A percentile compares a stretch with the other conserved stretches of the same genome.
Conservation (phyloP, 1,140 invertebrate species). For the Drosophila lacertosa region DNA sequence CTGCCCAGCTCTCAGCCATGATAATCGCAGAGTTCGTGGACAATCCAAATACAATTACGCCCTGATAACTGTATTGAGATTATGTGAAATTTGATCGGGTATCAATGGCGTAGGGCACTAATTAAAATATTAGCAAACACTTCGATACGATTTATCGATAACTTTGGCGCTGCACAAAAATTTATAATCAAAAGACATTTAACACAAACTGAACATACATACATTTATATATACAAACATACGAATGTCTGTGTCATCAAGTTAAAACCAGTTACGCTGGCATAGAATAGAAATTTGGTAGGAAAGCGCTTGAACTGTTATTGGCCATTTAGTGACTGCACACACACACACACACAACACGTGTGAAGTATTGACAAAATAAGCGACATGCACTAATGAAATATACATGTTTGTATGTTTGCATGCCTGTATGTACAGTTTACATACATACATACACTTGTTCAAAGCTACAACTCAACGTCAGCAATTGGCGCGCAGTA, state of each 20-base stretch:
- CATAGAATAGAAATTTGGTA: constrained; percentile 43
- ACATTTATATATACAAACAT: not conserved
- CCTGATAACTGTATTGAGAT: no score
- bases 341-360: constrained; percentile 5
- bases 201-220: not conserved
- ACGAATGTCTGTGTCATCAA: constrained; percentile 19
- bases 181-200: no score
- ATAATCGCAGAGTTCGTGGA: no score
- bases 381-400: constrained; percentile 10
- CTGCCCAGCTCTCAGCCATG: no score
- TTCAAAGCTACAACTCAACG: constrained; percentile 26
- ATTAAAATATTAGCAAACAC: no score
- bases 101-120: no score
- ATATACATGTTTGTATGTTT: not conserved
- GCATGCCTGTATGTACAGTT: not conserved
- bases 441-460: not conserved
- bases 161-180: no score
- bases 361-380: constrained; percentile 17
- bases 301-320: constrained; percentile 39
- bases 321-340: constrained; percentile 29
- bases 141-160: no score
- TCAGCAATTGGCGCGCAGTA: constrained; percentile 48
- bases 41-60: no score
- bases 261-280: constrained; percentile 35
- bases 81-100: no score